These are phyloP conservation scores for Etheostoma perlongum DNA, from an alignment of 2,797 vertebrate genomes.

Conservation along the genomic window DNA sequence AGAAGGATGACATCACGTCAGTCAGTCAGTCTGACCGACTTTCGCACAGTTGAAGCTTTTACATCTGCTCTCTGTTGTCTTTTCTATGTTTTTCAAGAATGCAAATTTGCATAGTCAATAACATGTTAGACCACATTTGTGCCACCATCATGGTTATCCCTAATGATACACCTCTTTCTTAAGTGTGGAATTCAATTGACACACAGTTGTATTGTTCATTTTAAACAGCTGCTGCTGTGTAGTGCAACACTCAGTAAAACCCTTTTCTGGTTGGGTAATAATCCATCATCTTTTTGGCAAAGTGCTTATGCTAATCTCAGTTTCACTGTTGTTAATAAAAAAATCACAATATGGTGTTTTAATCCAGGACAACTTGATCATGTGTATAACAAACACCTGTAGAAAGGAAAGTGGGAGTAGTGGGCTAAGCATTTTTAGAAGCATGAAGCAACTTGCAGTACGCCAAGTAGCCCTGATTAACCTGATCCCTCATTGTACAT, in stretches of 20 bases:
- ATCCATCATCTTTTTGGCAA: neutral
- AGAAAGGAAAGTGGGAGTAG: neutral
- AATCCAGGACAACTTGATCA: neutral
- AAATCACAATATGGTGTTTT: neutral
- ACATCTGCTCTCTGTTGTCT: neutral
- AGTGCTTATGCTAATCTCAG: neutral
- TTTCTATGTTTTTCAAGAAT: neutral
- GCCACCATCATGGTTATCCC: neutral
- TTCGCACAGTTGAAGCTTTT: too few species aligned
- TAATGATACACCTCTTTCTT: too few species aligned
- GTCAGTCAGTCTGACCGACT: too few species aligned
- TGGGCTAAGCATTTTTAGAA: neutral
- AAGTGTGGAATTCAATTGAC: neutral
- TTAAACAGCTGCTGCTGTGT: neutral
- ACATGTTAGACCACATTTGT: neutral
- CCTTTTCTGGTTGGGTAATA: neutral
- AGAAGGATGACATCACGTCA: too few species aligned
- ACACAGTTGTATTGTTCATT: neutral
- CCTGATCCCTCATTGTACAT: neutral
- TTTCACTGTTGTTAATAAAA: too few species aligned
- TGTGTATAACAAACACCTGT: neutral
- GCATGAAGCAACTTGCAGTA: neutral
- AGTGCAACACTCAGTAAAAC: neutral
- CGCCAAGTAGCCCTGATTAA: neutral
- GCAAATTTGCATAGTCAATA: neutral